Base-by-base conservation (phyloP, 2,797 vertebrate species). In the Phylloscopus collybita region DNA sequence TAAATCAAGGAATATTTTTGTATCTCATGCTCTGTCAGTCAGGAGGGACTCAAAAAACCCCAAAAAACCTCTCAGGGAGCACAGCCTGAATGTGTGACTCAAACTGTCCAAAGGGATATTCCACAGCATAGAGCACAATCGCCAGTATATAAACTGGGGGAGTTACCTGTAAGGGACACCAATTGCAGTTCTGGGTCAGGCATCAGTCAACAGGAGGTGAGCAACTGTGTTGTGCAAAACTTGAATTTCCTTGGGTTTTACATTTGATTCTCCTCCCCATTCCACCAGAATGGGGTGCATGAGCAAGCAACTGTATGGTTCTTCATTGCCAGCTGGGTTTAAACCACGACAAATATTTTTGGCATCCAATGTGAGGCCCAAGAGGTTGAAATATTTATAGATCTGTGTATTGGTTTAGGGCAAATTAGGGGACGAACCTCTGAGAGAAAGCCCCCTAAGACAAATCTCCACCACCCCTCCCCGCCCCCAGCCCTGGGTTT, bases 101-200 rank as follows among this genome's bases (percentile, higher is more conserved):
- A 18, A 30, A 34, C 17, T 19, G 21, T 13, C 21, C 25, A 34
- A 53, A 67, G 30, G 25, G 15, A 42, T 27, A 30, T 34, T 74
- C 19, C 23, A 21, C 19, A 54, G 12, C 10, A 47, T 0, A 49
- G 34, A 27, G 5, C 21, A 47, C 18, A 6, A 47, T 26, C 0
- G 0, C 25, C 30, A 49, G 21, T 23, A 21, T 26, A 60, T 34
- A 40, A 67, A 47, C 6, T 16, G 8, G 40, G 8, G 17, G 8
- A 45, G 13, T 30, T 53, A 34, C 7, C 25, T 1, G 0, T 25
- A 16, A 74, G 15, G 13, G 21, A 16, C 26, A 16, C 11, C 29
- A 34, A 0, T 34, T 0, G 0, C 13, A 30, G 16, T 22, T 80
- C 30, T 47, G 22, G 25, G 10, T 32, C 54, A 54, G 34, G 7